Conservation (phyloP, 2,888 invertebrate species). For the Heliconius ethilla region DNA sequence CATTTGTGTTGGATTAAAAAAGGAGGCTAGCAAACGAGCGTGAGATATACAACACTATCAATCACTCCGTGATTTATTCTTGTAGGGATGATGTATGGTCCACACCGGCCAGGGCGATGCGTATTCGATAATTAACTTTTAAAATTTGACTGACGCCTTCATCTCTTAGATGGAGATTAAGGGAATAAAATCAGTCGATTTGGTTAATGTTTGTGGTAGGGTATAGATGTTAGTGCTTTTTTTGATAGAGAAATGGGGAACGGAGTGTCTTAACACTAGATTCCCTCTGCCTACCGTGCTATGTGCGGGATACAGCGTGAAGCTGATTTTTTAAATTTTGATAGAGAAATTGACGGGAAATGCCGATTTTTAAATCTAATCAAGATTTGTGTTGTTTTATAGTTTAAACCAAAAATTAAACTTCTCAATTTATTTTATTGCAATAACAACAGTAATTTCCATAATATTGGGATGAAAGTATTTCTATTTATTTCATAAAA, state of each 20-base stretch:
- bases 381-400: background rate
- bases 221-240: background rate
- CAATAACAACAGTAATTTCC: background rate
- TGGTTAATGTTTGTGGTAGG: constrained; percentile 16
- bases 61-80: constrained; percentile 80
- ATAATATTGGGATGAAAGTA: background rate
- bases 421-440: too few relatives aligned
- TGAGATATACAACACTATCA: constrained; percentile 79
- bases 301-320: too few relatives aligned
- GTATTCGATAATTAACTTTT: constrained; percentile 81
- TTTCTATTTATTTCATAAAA: background rate
- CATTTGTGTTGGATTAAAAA: constrained; percentile 80
- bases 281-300: too few relatives aligned
- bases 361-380: background rate
- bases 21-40: constrained; percentile 77
- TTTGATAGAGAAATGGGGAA: background rate
- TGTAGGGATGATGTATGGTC: constrained; percentile 75
- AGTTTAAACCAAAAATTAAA: too few relatives aligned
- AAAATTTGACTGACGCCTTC: constrained; percentile 77
- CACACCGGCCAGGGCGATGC: constrained; percentile 62
- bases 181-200: constrained; percentile 38
- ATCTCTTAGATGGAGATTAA: constrained; percentile 54
- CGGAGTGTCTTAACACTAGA: too few relatives aligned
- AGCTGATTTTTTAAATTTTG: background rate
- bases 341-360: background rate